phyloP scores from a whole-genome alignment of 2,888 invertebrate species.

The Terebella lapidaria region DNA sequence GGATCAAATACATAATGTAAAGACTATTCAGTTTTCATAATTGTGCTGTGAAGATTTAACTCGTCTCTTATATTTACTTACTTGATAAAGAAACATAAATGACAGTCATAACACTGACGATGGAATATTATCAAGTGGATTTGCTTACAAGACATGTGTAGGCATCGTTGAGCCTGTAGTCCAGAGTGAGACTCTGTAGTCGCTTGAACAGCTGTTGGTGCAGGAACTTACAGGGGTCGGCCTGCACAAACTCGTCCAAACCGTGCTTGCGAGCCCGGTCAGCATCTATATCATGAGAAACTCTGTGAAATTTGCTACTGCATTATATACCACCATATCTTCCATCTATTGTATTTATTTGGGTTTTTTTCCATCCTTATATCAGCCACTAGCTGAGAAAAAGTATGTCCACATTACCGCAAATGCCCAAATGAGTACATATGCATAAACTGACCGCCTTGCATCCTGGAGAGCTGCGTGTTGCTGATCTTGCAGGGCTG shows the following conservation, averaged over 20 bases:
- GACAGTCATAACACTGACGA: neutral
- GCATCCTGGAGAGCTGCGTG: constrained; percentile 74
- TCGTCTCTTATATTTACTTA: neutral
- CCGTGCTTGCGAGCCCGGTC: constrained; percentile 94
- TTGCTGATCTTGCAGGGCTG: constrained; percentile 64
- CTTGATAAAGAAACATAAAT: neutral
- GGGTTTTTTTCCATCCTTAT: too few relatives aligned
- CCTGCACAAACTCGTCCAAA: constrained; percentile 98
- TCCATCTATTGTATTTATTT: too few relatives aligned
- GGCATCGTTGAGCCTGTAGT: constrained; percentile 94
- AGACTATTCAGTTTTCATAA: too few relatives aligned
- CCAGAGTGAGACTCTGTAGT: constrained; percentile 86
- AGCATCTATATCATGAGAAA: constrained; percentile 63
- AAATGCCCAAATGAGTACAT: too few relatives aligned
- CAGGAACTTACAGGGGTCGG: constrained; percentile 96
- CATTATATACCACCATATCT: too few relatives aligned
- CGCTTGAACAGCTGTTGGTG: constrained; percentile 88
- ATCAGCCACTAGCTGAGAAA: too few relatives aligned
- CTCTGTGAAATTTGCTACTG: too few relatives aligned
- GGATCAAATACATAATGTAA: too few relatives aligned
- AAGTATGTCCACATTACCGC: too few relatives aligned
- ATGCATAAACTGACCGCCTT: constrained; percentile 75
- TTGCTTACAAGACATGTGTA: constrained; percentile 81
- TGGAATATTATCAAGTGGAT: too few relatives aligned
- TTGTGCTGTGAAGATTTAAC: too few relatives aligned